phyloP scores from a whole-genome alignment of 2,113 vertebrate species.

The Nothobranchius kuhntae region DNA sequence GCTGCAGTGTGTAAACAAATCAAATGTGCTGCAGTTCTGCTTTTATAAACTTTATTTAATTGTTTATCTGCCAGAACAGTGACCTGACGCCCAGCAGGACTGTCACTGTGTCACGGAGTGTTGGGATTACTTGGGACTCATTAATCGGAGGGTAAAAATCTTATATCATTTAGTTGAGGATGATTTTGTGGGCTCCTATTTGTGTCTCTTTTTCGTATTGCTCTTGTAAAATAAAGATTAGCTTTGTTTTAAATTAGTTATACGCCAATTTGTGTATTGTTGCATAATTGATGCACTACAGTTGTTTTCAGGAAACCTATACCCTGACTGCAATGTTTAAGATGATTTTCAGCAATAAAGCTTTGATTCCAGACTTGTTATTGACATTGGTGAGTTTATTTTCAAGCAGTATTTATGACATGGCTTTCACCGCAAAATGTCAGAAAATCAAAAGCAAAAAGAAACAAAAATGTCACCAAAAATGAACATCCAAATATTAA shows the following conservation, averaged over 20 bases:
- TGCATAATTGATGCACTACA: constrained; percentile 79
- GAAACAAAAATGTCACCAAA: too few species aligned
- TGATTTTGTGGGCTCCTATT: constrained; percentile 44
- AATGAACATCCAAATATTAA: too few species aligned
- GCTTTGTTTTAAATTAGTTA: constrained; percentile 75
- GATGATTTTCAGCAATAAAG: constrained; percentile 83
- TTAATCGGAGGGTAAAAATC: constrained; percentile 35
- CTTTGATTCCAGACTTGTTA: constrained; percentile 62
- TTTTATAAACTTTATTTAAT: constrained; percentile 43
- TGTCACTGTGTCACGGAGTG: constrained; percentile 51
- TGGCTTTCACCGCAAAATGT: too few species aligned
- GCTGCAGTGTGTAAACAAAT: constrained; percentile 23
- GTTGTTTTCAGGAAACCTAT: constrained; percentile 76
- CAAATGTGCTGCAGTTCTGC: constrained; percentile 18
- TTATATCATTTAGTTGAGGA: constrained; percentile 29
- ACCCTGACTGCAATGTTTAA: constrained; percentile 74
- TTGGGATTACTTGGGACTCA: constrained; percentile 1
- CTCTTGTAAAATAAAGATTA: constrained; percentile 70
- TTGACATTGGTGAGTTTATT: too few species aligned
- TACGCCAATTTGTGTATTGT: constrained; percentile 77
- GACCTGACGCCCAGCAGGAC: constrained; percentile 57
- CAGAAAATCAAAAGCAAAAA: too few species aligned
- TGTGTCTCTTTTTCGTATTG: constrained; percentile 53
- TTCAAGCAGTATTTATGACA: too few species aligned
- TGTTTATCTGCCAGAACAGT: constrained; percentile 43